These are phyloP conservation scores for Rhagonycha lutea DNA, from an alignment of 2,888 invertebrate genomes.

Conservation along the genomic window DNA sequence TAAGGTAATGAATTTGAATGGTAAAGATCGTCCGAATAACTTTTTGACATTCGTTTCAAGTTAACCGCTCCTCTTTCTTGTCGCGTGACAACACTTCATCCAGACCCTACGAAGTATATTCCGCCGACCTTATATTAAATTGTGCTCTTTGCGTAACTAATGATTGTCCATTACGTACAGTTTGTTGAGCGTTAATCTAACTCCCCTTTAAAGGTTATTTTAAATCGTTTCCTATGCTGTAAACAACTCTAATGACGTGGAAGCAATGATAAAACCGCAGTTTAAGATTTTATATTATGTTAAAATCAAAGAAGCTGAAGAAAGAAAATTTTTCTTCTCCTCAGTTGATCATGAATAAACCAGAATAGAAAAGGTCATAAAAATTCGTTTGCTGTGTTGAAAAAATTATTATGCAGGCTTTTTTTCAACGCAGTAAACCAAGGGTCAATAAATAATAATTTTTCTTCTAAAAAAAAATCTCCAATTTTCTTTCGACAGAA, in stretches of 20 bases:
- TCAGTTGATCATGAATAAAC: neutral
- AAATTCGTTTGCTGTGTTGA: neutral
- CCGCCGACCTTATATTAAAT: neutral
- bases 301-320: neutral
- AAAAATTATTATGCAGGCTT: neutral
- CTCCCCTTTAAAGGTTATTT: neutral
- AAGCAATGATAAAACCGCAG: neutral
- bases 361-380: neutral
- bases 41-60: neutral
- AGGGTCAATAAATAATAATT: neutral
- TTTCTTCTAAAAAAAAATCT: neutral
- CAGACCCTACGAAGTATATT: neutral
- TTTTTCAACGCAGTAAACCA: neutral
- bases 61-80: neutral
- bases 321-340: no score
- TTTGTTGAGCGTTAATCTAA: neutral
- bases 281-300: neutral
- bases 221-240: neutral
- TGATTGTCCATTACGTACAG: neutral
- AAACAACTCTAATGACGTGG: neutral
- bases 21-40: neutral
- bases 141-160: neutral
- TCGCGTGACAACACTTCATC: neutral
- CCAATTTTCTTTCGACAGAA: neutral
- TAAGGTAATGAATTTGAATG: neutral